Evolutionary conservation across 2,888 invertebrate genomes (phyloP), one percentile per base, ranked within the genome.

Genomic region (Dyspetes luteomarginatus): DNA sequence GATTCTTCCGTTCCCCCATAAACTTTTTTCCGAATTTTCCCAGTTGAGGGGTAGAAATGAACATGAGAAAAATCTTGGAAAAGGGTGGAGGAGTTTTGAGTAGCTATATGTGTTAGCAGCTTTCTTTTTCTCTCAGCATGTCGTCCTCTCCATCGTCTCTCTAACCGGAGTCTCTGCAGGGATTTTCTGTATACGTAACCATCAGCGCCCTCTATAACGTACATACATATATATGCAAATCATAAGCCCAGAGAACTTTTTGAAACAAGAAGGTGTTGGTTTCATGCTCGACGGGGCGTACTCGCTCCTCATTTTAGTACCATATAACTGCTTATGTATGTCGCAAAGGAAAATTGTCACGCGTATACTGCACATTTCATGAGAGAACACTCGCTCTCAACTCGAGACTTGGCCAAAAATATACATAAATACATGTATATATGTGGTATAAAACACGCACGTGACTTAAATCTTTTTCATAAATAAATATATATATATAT

Each of bases 251-350:
- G 24, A 36, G 26, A 67, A 67, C 36, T 67, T 67, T 62, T 22
- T 43, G 19, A 41, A 24, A 62, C 41, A 62, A 62, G n/a, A 36
- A 41, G 60, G 62, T 62, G 62, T 43, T 41, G 43, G 62, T 62
- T 62, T 62, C 43, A 22, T 62, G 62, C 62, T 62, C 43, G 22
- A 41, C 62, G 62, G 7, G 24, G 62, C 62, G 24, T 43, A 24
- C n/a, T 12, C 43, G n/a, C n/a, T 24, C 41, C 43, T 62, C 62
- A 41, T 62, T 43, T 43, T 12, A 12, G 36, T 62, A 15, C 19
- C 41, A 17, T 30, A 58, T 30, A 60, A 17, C 7, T 0, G 17
- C 12, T 12, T 36, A 60, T 60, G 22, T 12, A 62, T 7, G 50
- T 52, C 24, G 26, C 3, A 19, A 45, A 15, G 45, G 26, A 64